Percentiles rank a stretch among this genome's conserved stretches.
Evolutionary conservation across 2,888 invertebrate species (phyloP).

Genomic region (Romanomermis culicivorax): DNA sequence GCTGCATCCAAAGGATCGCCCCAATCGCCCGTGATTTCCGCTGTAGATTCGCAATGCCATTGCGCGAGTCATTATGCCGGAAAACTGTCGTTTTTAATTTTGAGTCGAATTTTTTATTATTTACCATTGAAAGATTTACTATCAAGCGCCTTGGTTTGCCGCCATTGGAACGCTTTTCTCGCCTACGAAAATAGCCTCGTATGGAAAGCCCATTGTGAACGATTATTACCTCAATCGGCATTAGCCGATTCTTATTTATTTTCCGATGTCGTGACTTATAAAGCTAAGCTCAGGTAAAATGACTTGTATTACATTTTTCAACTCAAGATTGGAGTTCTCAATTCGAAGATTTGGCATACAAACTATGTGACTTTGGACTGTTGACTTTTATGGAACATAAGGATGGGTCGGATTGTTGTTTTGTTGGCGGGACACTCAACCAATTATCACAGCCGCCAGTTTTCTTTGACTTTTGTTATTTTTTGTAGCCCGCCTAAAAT

Average conservation of each 20-base stretch:
- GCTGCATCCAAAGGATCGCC: not conserved
- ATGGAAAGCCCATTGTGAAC: conserved; percentile 70
- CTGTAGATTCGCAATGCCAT: not conserved
- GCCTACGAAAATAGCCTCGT: conserved; percentile 83
- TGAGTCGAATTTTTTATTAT: conserved; percentile 48
- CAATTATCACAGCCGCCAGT: too few relatives aligned
- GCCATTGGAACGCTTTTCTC: conserved; percentile 69
- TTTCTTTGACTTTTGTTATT: too few relatives aligned
- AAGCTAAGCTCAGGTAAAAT: conserved; percentile 53
- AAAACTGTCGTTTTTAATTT: not conserved
- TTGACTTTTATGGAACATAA: too few relatives aligned
- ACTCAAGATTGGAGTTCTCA: not conserved
- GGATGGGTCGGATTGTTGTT: too few relatives aligned
- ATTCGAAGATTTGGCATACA: too few relatives aligned
- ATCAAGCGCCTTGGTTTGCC: conserved; percentile 74
- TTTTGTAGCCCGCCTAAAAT: too few relatives aligned
- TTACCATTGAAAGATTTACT: conserved; percentile 60
- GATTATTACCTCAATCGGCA: conserved; percentile 61
- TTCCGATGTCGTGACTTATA: conserved; percentile 64
- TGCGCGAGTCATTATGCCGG: not conserved
- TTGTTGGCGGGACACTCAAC: too few relatives aligned
- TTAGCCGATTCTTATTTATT: conserved; percentile 65
- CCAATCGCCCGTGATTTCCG: not conserved
- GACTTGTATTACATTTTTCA: not conserved
- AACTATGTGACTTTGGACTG: too few relatives aligned